Base-by-base conservation (phyloP, 2,888 invertebrate genomes). In the Ephialtes manifestator region DNA sequence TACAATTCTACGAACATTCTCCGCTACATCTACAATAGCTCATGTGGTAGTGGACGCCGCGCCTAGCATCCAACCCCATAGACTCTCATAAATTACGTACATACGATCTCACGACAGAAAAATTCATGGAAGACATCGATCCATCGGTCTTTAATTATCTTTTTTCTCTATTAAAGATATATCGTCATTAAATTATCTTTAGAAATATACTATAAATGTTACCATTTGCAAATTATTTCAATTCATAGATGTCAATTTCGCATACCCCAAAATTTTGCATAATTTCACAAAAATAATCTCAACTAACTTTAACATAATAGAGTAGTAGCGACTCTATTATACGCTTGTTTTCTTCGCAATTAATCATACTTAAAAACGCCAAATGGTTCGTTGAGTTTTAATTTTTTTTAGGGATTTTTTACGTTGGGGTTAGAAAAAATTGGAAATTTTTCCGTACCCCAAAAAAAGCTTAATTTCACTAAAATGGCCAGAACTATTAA, bases 71-170 rank as follows among this genome's bases (percentile, higher is more conserved):
- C 85, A 84, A 85, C 88, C 87, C 87, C 70, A 87, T 80, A 60
- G 72, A 87, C 72, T 83, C 84, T 86, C 87, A 90, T 91, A 90
- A 90, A 91, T 92, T 78, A 86, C 81, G 15, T 39, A 51, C 11
- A 65, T 46, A 68, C 71, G 43, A 20, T 63, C 20, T 48, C 28
- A 7, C 4, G 60, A 28, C 20, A 51, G 35, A 72, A 58, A 18
- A 28, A 8, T 28, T 74, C 68, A 15, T 60, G 13, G 35, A 74
- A 77, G 35, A 15, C 74, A 75, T 75, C 60, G 43, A 70, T 79
- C 74, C 46, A 70, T 74, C 60, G 60, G 28, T 74, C 8, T 43
- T 70, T 70, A 46, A 74, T 70, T 67, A 53, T 70, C 43, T 18
- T 13, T 18, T 13, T 31, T 15, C 8, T 55, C 20, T 31, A 43